Percentiles rank a stretch among this genome's conserved stretches.
Evolutionary conservation across 2,113 vertebrate genomes (phyloP).

Genomic region (Solenodon paradoxus): DNA sequence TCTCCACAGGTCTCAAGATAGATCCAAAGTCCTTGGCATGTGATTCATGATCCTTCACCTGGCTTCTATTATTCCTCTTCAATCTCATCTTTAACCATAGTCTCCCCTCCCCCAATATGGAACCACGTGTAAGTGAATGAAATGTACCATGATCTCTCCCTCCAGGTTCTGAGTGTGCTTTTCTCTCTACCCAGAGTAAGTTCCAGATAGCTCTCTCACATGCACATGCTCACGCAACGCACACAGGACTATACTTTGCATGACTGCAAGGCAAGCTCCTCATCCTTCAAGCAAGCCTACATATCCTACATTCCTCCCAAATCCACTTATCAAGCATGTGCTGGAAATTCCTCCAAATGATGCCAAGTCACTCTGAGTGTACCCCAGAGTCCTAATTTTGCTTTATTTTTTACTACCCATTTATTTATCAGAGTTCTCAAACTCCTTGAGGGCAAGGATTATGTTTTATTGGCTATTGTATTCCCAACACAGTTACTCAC

Average conservation of each 20-base stretch:
- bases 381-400: background rate
- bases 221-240: background rate
- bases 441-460: background rate
- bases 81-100: background rate
- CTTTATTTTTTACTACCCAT: background rate
- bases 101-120: background rate
- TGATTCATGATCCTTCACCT: background rate
- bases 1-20: background rate
- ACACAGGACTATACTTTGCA: background rate
- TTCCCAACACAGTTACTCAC: background rate
- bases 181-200: background rate
- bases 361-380: background rate
- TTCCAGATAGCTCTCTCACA: background rate
- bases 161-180: background rate
- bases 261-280: background rate
- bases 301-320: background rate
- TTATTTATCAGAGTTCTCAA: conserved; percentile 15
- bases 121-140: background rate
- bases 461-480: background rate
- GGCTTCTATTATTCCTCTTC: background rate
- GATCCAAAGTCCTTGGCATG: background rate
- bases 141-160: background rate
- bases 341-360: background rate
- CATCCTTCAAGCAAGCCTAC: background rate
- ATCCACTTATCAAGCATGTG: background rate